Conservation (phyloP, 2,888 invertebrate genomes). For the Plusia festucae region DNA sequence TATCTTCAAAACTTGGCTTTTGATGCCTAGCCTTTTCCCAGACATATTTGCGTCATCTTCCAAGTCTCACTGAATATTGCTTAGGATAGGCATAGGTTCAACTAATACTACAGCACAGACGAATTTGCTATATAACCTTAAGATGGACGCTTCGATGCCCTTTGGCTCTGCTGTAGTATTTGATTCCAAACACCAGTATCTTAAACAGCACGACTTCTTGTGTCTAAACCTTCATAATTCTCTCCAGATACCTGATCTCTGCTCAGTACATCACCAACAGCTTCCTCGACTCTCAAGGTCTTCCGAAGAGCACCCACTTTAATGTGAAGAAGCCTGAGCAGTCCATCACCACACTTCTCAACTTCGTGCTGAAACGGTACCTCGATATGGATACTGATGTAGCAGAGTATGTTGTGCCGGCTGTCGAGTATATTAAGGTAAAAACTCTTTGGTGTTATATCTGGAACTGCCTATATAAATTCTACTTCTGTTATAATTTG, state of each 20-base stretch:
- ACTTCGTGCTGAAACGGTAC: slow-evolving; percentile 92
- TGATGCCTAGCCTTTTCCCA: too few species aligned
- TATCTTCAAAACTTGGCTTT: too few species aligned
- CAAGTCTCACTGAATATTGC: too few species aligned
- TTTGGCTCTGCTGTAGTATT: too few species aligned
- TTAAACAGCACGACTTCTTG: not conserved
- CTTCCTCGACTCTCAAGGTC: slow-evolving; percentile 93
- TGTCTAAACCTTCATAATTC: not conserved
- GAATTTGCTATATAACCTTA: too few species aligned
- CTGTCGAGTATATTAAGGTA: slow-evolving; percentile 92
- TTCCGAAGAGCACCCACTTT: slow-evolving; percentile 92
- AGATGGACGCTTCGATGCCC: too few species aligned
- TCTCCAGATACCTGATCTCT: slow-evolving; percentile 91
- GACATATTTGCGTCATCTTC: too few species aligned
- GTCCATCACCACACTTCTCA: slow-evolving; percentile 91
- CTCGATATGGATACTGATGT: slow-evolving; percentile 93
- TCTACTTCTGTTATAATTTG: too few species aligned
- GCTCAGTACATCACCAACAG: slow-evolving; percentile 93
- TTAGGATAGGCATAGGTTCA: too few species aligned
- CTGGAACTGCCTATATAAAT: too few species aligned
- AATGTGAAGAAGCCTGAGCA: slow-evolving; percentile 92
- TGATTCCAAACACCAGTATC: not conserved
- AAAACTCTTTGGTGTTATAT: slow-evolving; percentile 11
- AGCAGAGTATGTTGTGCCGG: slow-evolving; percentile 93
- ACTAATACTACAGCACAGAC: too few species aligned